These are phyloP conservation scores for Campaea margaritaria DNA, from an alignment of 2,888 invertebrate genomes.

Conservation along the genomic window DNA sequence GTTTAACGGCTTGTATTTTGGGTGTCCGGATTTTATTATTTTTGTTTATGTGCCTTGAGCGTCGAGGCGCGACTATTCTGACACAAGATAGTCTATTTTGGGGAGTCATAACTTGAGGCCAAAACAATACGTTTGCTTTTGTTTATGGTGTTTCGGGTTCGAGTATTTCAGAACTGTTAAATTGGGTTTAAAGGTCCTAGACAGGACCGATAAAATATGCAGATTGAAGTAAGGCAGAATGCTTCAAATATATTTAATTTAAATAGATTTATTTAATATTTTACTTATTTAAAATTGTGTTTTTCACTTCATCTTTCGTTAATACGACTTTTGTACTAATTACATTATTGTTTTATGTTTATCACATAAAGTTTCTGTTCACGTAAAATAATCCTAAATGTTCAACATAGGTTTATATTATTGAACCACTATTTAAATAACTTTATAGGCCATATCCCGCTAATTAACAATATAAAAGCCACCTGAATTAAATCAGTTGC, in stretches of 20 bases:
- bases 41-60: slow-evolving; percentile 53
- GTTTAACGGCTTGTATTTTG: slow-evolving; percentile 59
- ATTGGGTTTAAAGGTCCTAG: background rate
- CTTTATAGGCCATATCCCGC: too few relatives aligned
- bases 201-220: background rate
- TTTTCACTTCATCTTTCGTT: too few relatives aligned
- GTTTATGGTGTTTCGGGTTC: background rate
- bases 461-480: too few relatives aligned
- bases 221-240: background rate
- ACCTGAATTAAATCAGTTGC: slow-evolving; percentile 7
- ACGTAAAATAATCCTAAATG: too few relatives aligned
- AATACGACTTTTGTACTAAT: too few relatives aligned
- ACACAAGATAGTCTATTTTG: slow-evolving; percentile 34
- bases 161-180: background rate
- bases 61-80: slow-evolving; percentile 46
- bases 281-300: too few relatives aligned
- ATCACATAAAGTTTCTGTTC: too few relatives aligned
- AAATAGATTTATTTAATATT: background rate
- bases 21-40: slow-evolving; percentile 59
- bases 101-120: background rate
- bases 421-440: too few relatives aligned
- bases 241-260: background rate
- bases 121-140: slow-evolving; percentile 14
- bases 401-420: background rate
- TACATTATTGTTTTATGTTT: too few relatives aligned